Conservation (phyloP, 2,113 vertebrate species). For the Actenoides hombroni region DNA sequence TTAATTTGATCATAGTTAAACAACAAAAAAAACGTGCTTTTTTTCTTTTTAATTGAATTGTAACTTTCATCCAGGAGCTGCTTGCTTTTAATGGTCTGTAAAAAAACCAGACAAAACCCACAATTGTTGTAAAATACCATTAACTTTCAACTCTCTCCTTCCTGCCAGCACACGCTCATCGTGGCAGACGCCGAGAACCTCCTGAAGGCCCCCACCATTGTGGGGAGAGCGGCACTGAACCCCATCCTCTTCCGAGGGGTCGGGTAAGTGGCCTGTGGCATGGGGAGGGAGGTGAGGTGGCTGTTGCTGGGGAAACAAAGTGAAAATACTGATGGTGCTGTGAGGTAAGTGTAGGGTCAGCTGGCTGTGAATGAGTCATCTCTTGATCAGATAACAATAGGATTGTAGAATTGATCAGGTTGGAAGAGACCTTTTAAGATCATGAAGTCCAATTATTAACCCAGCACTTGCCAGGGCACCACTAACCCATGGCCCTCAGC, state of each 20-base stretch:
- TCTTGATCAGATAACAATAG: background rate
- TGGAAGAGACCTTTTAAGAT: background rate
- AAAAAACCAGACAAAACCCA: too few relatives aligned
- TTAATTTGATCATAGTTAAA: background rate
- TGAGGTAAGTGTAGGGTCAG: fast-evolving
- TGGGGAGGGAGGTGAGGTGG: background rate
- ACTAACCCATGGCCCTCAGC: too few relatives aligned
- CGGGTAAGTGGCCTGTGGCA: conserved; percentile 77
- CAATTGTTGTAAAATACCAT: background rate
- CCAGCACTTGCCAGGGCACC: too few relatives aligned
- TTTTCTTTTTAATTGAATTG: background rate
- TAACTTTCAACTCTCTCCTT: background rate
- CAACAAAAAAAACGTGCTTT: background rate
- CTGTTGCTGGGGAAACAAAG: fast-evolving
- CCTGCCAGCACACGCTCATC: conserved; percentile 86
- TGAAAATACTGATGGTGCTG: background rate
- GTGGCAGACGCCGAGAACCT: conserved; percentile 91
- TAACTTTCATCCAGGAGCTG: background rate
- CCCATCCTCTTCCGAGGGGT: conserved; percentile 95
- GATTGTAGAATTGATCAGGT: background rate
- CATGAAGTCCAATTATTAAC: too few relatives aligned
- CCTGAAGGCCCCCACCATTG: conserved; percentile 95
- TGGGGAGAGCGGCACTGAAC: conserved; percentile 84
- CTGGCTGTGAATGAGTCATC: background rate
- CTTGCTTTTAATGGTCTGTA: background rate